phyloP scores from a whole-genome alignment of 2,888 invertebrate species.

The Eremobia ochroleuca region DNA sequence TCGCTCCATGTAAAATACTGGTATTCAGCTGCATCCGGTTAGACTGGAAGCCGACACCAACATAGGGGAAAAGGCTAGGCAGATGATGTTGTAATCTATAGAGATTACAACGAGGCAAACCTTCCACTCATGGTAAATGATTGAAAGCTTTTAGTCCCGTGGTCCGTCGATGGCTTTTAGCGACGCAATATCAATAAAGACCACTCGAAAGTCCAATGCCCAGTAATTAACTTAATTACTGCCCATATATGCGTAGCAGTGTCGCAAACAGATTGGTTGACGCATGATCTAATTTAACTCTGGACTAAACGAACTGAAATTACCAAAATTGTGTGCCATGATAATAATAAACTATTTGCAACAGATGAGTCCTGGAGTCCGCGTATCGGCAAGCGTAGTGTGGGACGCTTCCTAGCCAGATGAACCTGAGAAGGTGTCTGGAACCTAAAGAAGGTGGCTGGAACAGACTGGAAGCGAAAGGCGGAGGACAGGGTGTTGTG shows the following conservation, averaged over 20 bases:
- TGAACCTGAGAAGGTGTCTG: not conserved
- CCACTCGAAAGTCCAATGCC: constrained; percentile 39
- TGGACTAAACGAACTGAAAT: not conserved
- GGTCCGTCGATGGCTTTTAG: constrained; percentile 45
- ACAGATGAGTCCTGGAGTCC: not conserved
- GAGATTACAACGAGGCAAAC: constrained; percentile 18
- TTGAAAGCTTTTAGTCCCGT: constrained; percentile 47
- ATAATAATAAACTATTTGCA: not conserved
- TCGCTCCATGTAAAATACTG: too few species aligned
- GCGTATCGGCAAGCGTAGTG: not conserved
- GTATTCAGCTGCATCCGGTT: too few species aligned
- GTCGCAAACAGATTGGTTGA: constrained; percentile 17
- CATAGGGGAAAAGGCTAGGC: too few species aligned
- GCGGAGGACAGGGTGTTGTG: not conserved
- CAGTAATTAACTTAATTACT: constrained; percentile 41
- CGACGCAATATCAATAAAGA: constrained; percentile 29
- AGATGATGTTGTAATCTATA: too few species aligned
- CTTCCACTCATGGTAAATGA: constrained; percentile 31
- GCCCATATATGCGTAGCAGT: constrained; percentile 6
- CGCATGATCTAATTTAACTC: not conserved
- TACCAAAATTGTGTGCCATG: not conserved
- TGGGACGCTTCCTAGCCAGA: not conserved
- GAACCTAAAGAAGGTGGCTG: not conserved
- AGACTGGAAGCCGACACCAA: too few species aligned
- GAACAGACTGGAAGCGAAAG: not conserved